phyloP scores from a whole-genome alignment of 2,113 vertebrate species.

The Raja brachyura region DNA sequence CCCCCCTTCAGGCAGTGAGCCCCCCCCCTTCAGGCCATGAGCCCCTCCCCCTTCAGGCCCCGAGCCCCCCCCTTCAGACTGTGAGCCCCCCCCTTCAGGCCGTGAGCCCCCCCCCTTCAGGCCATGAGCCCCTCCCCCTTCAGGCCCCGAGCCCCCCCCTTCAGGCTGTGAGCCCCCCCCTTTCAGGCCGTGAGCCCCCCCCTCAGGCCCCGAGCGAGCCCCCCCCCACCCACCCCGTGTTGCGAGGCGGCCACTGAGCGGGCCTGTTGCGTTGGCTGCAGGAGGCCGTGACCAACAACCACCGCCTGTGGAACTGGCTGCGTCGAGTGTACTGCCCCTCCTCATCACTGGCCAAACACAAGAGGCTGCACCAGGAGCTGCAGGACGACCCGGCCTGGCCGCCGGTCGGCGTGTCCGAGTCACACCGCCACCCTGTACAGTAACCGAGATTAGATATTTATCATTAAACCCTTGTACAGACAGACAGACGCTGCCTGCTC shows the following conservation, averaged over 20 bases:
- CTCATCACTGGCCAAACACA: background rate
- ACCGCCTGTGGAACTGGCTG: conserved; percentile 9
- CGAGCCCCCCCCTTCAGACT: no score
- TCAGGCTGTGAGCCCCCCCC: no score
- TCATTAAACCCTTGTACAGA: background rate
- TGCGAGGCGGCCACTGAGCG: background rate
- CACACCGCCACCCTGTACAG: background rate
- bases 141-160: no score
- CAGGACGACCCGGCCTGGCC: background rate
- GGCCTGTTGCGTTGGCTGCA: background rate
- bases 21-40: no score
- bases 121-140: no score
- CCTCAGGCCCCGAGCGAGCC: no score
- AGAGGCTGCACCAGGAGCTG: background rate
- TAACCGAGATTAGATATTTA: background rate
- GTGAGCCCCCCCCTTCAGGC: no score
- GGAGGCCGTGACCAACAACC: background rate
- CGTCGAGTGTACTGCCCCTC: background rate
- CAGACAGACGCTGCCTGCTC: background rate
- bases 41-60: no score
- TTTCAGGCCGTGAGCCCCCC: no score
- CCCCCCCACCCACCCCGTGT: no score
- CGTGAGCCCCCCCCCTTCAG: no score
- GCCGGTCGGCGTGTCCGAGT: background rate
- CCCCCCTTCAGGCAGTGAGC: no score